Evolutionary conservation across 2,113 vertebrate genomes (phyloP), one percentile per base, ranked within the genome.

Genomic region (Ranitomeya imitator): DNA sequence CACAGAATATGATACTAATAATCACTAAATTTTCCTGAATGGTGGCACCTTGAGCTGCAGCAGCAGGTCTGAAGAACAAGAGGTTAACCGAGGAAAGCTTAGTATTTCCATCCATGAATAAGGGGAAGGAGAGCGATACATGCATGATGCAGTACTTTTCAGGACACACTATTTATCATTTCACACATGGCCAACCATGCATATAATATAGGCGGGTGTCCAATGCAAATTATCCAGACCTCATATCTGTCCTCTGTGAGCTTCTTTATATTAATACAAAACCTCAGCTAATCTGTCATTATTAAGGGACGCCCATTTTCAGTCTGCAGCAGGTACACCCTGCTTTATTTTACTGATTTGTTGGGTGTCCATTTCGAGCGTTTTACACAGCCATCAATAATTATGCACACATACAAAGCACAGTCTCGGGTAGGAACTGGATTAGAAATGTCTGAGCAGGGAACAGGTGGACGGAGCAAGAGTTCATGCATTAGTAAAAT

Each of bases 121-220:
- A 52, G 19, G 79, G 54, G 37, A 83, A 16, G 71, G 37, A 74
- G 18, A 18, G 52, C 55, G 74, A 74, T 74, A 60, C 80, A 77
- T 60, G 59, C 37, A 69, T 59, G 69, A 77, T 74, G 45, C 37
- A 67, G 26, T 76, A 31, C 80, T 85, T 59, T 83, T 84, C 59
- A 78, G 51, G 23, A 21, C 26, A 45, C 74, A 23, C 87, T 79
- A 73, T 67, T 89, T 89, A 83, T 89, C 83, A 85, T 85, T 89
- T 85, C 60, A 78, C 85, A 73, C 73, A 69, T 89, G 87, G 61
- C 16, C 84, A 85, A 52, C 37, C 81, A 89, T 85, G 87, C 81
- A 89, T 51, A 78, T 88, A 84, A 88, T 83, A 84, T 77, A 88
- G 80, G 73, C 87, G 52, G 71, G 83, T 59, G 65, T 21, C 80